Evolutionary conservation across 2,797 vertebrate genomes (phyloP).

Genomic region (Lemur catta): DNA sequence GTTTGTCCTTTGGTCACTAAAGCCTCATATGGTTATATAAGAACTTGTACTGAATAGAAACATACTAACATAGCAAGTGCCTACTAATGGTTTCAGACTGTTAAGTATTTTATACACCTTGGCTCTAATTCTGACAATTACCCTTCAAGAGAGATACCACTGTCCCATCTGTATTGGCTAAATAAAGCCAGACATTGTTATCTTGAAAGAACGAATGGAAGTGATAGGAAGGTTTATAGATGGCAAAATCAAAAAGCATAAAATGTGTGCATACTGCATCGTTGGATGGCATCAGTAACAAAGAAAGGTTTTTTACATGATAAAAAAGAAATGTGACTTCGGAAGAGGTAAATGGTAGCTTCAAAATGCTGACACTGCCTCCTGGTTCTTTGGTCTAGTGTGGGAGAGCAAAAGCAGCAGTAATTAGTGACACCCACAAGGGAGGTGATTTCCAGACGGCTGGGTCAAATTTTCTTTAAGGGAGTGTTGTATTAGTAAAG

Average conservation of each 20-base stretch:
- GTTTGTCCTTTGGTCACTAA: not conserved
- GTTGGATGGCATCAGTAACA: not conserved
- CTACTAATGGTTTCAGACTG: not conserved
- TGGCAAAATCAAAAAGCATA: not conserved
- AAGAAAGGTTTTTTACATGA: not conserved
- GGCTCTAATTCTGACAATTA: not conserved
- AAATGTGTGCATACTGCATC: not conserved
- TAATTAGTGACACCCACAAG: not conserved
- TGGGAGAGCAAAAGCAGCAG: not conserved
- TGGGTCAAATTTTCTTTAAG: conserved; percentile 10
- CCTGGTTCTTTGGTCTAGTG: not conserved
- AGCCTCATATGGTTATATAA: not conserved
- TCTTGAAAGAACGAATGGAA: not conserved
- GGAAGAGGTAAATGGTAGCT: not conserved
- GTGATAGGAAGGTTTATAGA: not conserved
- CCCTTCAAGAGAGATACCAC: not conserved
- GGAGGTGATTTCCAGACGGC: not conserved
- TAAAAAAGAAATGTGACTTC: not conserved
- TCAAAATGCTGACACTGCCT: not conserved
- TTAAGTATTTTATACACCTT: not conserved
- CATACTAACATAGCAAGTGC: not conserved
- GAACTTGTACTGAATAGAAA: not conserved
- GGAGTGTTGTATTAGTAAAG: not conserved
- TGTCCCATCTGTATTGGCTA: not conserved
- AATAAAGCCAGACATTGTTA: not conserved